Evolutionary conservation across 2,888 invertebrate species (phyloP).

Genomic region (Nemotelus pantherinus): DNA sequence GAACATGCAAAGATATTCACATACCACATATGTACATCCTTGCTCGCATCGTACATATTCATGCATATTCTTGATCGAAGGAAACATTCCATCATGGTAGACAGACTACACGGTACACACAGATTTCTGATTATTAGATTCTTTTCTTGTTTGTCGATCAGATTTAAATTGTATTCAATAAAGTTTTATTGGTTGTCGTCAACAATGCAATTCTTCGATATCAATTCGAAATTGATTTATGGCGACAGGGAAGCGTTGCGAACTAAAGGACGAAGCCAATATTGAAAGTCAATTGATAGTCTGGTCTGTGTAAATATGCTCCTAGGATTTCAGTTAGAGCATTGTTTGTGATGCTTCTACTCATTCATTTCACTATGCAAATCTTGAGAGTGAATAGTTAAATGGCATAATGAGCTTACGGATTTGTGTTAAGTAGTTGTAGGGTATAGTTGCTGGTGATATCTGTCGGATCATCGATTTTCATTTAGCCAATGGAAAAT

Average conservation of each 20-base stretch:
- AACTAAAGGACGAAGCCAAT: background rate
- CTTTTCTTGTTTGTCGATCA: conserved; percentile 7
- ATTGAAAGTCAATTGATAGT: conserved; percentile 35
- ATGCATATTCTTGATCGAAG: too few species aligned
- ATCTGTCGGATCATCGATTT: too few species aligned
- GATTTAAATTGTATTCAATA: conserved; percentile 33
- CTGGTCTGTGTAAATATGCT: conserved; percentile 33
- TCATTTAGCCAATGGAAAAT: too few species aligned
- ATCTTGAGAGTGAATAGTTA: background rate
- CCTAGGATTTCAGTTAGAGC: conserved; percentile 16
- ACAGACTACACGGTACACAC: too few species aligned
- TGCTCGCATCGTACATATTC: too few species aligned
- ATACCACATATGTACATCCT: background rate
- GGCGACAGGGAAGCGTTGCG: background rate
- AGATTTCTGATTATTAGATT: background rate
- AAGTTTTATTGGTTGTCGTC: conserved; percentile 17
- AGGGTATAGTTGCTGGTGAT: too few species aligned
- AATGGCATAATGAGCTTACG: background rate
- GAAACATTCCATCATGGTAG: too few species aligned
- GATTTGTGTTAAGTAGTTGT: background rate
- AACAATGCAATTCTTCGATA: conserved; percentile 12
- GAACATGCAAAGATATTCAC: background rate
- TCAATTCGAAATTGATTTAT: conserved; percentile 20
- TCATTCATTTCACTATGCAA: background rate
- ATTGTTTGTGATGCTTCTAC: conserved; percentile 14